Evolutionary conservation across 2,888 invertebrate species (phyloP), one percentile per base, ranked within the genome.

Genomic region (Lycaena phlaeas): DNA sequence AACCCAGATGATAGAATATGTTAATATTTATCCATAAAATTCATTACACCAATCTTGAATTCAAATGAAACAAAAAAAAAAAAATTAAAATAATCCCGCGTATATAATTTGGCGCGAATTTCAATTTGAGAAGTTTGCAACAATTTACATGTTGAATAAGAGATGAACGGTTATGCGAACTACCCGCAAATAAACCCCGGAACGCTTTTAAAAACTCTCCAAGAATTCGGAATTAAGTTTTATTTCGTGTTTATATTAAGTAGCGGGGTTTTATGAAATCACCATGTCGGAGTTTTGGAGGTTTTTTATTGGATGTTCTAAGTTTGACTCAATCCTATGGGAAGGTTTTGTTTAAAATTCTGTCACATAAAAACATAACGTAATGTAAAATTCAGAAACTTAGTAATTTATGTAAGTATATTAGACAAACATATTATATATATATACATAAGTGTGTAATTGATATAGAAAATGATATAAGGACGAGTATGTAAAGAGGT

Each of bases 141-240:
- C 69, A 76, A 78, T 77, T 79, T 78, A 73, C 75, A 77, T 75
- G 65, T 63, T 71, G 75, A 76, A 76, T 76, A 68, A 64, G 59
- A 63, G 68, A 64, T 64, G 56, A 58, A 61, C 60, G 56, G 62
- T 64, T 40, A 40, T 40, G n/a, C n/a, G n/a, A n/a, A n/a, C n/a
- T n/a, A n/a, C n/a, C 57, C 59, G 58, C 59, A 68, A 74, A 74
- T 70, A 73, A 68, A 78, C 64, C 56, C 50, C 49, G 49, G 53
- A 66, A 64, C 53, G 66, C 65, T 68, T 64, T 67, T 62, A 61
- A 61, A 50, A 64, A 63, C 51, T 64, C 56, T 22, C 30, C 30
- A 44, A 51, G 50, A 55, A 51, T 57, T 53, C 48, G 42, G 38
- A 48, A 56, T 49, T 49, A 46, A 48, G 53, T 54, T 62, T 58